phyloP scores from a whole-genome alignment of 2,113 vertebrate genomes.

The Trematocara zebra region DNA sequence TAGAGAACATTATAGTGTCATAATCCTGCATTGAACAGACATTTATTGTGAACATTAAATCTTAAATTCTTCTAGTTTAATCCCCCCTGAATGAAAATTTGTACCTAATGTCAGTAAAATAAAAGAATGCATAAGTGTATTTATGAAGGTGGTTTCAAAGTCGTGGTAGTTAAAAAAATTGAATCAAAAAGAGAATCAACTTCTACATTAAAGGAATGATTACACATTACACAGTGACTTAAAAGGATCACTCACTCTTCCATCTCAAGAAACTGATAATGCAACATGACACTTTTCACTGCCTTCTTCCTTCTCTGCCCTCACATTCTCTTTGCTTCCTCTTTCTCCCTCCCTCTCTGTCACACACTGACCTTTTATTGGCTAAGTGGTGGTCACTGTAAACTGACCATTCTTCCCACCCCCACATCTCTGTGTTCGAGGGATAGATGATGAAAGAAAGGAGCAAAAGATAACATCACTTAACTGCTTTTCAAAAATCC shows the following conservation, averaged over 20 bases:
- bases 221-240: neutral
- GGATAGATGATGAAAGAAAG: neutral
- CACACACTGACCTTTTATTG: neutral
- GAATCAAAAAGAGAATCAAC: neutral
- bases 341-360: neutral
- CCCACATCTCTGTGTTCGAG: neutral
- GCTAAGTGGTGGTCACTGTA: constrained; percentile 37
- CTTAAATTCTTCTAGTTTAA: neutral
- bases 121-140: neutral
- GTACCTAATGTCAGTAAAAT: neutral
- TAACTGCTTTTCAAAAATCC: constrained; percentile 7
- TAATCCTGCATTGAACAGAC: neutral
- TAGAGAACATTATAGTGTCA: neutral
- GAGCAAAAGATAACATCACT: constrained; percentile 30
- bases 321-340: neutral
- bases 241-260: neutral
- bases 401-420: constrained; percentile 14
- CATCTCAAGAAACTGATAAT: neutral
- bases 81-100: neutral
- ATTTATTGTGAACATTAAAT: neutral
- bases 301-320: neutral
- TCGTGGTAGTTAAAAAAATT: accelerated
- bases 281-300: constrained; percentile 10
- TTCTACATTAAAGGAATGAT: neutral
- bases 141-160: neutral